Conservation (phyloP, 2,888 invertebrate species). For the Athalia circularis region DNA sequence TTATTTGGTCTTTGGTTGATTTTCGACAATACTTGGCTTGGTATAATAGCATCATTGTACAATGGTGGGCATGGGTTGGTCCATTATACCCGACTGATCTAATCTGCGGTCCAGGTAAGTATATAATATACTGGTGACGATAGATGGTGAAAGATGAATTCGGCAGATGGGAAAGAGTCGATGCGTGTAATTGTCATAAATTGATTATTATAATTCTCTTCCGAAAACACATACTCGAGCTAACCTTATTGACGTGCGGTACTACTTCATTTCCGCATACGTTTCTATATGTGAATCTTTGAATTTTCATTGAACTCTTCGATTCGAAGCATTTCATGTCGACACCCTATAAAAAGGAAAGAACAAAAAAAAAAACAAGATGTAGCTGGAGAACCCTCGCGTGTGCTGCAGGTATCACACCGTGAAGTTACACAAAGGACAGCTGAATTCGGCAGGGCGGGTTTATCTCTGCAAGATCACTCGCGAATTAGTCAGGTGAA, state of each 20-base stretch:
- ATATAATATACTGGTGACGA: conserved; percentile 11
- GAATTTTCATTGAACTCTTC: too few species aligned
- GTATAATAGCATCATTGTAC: conserved; percentile 41
- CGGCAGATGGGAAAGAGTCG: conserved; percentile 38
- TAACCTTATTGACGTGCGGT: neutral
- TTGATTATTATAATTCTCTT: conserved; percentile 14
- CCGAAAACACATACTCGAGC: neutral
- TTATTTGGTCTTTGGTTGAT: conserved; percentile 33
- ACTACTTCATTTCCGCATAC: too few species aligned
- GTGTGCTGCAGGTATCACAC: conserved; percentile 2
- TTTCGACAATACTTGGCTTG: conserved; percentile 28
- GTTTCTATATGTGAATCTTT: too few species aligned
- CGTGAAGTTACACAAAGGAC: neutral
- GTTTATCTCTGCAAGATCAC: neutral
- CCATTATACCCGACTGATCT: conserved; percentile 31
- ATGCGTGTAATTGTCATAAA: conserved; percentile 37
- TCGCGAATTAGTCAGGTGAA: conserved; percentile 39
- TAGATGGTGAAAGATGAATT: conserved; percentile 34
- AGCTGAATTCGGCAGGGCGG: neutral
- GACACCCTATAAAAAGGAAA: too few species aligned
- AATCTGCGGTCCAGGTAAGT: conserved; percentile 43
- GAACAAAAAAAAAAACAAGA: too few species aligned
- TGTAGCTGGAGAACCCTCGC: neutral
- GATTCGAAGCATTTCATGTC: too few species aligned
- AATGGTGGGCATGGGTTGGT: conserved; percentile 37